These are phyloP conservation scores for Coregonus sp. DNA, from an alignment of 2,797 vertebrate species.

Conservation along the genomic window DNA sequence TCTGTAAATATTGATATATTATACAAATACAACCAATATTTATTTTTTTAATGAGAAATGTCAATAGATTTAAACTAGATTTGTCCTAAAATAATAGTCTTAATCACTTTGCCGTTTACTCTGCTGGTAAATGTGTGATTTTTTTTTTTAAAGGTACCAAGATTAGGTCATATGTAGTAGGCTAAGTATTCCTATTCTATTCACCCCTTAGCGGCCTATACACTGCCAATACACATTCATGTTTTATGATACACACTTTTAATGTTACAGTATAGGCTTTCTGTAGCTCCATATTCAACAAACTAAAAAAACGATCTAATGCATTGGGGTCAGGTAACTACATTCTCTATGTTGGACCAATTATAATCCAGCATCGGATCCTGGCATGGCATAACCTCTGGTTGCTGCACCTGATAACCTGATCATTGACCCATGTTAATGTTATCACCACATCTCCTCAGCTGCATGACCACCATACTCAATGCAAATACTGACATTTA, in stretches of 20 bases:
- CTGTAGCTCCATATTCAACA: not conserved
- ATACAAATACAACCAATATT: conserved; percentile 1
- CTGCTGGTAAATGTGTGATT: no score
- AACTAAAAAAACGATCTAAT: not conserved
- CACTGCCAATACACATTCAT: not conserved
- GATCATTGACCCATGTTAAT: not conserved
- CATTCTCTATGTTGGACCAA: not conserved
- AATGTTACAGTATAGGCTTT: not conserved
- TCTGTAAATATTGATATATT: conserved; percentile 29
- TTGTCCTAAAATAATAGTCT: not conserved
- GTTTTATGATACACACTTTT: no score
- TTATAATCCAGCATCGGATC: not conserved
- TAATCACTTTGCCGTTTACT: not conserved
- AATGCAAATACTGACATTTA: not conserved
- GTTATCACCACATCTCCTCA: not conserved
- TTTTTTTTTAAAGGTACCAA: no score
- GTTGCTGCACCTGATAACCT: not conserved
- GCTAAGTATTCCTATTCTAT: not conserved
- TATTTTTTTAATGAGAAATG: not conserved
- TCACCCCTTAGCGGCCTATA: not conserved
- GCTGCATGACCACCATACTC: not conserved
- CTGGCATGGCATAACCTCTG: not conserved
- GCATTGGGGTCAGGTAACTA: not conserved
- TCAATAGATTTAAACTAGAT: not conserved
- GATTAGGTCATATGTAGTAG: not conserved